Base-by-base conservation (phyloP, 1,140 invertebrate genomes). In the Zaprionus camerounensis region DNA sequence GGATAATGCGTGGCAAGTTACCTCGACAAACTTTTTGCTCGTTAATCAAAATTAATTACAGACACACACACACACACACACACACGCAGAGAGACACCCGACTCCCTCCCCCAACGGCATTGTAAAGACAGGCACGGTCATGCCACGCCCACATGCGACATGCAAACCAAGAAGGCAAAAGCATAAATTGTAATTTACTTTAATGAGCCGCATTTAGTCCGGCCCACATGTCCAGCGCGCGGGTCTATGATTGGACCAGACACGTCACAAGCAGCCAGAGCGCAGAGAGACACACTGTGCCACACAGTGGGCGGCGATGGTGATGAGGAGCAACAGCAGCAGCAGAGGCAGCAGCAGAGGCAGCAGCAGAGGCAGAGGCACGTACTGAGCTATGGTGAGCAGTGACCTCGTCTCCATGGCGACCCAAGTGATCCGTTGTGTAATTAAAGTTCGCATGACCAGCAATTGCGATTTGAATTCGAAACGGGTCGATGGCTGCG, bases 31-130 rank as follows among this genome's bases (percentile, higher is more conserved):
- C 90, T 88, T 87, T 79, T 53, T 67, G 78, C 53, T 72, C 79
- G 81, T 90, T 90, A 90, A 90, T 90, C 85, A 90, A 90, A 90
- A 85, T 90, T 90, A 90, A 90, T 90, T 90, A 90, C 85, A 71
- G 44, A 74, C 78, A 74, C 76, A 41, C 38, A n/a, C 38, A 41
- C 38, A 41, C 38, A 15, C 38, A 41, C 38, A 9, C 7, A 7
- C 0, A 41, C 38, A 9, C 7, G 2, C 0, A 17, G 7, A 28
- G 28, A 31, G 31, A 41, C n/a, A 9, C 41, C n/a, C 1, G 82
- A 74, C 69, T 72, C 20, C 31, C 56, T 31, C 55, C 17, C 31
- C 26, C 28, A 28, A 11, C 22, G 28, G 41, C 22, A 63, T 20
- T 20, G 46, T 12, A 17, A 22, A 51, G 46, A 51, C 46, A 67